Conservation (phyloP, 2,888 invertebrate genomes). For the Parnassius smintheus region DNA sequence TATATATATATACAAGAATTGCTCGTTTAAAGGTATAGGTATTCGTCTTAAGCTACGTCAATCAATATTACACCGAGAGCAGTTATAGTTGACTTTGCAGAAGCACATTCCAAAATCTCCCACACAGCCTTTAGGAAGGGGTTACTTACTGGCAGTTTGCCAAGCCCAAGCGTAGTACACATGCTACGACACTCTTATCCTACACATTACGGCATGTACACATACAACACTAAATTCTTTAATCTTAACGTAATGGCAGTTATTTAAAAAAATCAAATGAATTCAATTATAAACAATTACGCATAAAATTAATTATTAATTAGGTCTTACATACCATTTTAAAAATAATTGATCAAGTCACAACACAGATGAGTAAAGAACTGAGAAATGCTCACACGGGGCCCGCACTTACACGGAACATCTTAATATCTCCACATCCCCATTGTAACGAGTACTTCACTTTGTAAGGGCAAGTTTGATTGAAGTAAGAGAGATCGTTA, state of each 20-base stretch:
- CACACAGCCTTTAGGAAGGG: too few relatives aligned
- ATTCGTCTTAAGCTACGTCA: too few relatives aligned
- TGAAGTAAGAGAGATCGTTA: constrained; percentile 47
- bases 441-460: constrained; percentile 44
- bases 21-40: too few relatives aligned
- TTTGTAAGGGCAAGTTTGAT: constrained; percentile 45
- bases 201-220: not conserved
- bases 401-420: constrained; percentile 25
- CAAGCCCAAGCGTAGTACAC: not conserved
- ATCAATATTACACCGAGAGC: too few relatives aligned
- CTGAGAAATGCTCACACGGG: constrained; percentile 15
- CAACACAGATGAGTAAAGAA: not conserved
- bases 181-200: not conserved
- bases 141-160: not conserved
- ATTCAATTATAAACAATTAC: too few relatives aligned
- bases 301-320: too few relatives aligned
- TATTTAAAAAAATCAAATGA: too few relatives aligned
- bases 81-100: too few relatives aligned
- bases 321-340: constrained; percentile 17
- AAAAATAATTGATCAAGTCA: not conserved
- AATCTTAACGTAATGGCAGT: too few relatives aligned
- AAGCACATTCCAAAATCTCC: too few relatives aligned
- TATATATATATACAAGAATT: too few relatives aligned
- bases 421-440: constrained; percentile 28
- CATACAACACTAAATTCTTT: not conserved